These are phyloP conservation scores for Gobius niger DNA, from an alignment of 2,113 vertebrate genomes.

Conservation along the genomic window DNA sequence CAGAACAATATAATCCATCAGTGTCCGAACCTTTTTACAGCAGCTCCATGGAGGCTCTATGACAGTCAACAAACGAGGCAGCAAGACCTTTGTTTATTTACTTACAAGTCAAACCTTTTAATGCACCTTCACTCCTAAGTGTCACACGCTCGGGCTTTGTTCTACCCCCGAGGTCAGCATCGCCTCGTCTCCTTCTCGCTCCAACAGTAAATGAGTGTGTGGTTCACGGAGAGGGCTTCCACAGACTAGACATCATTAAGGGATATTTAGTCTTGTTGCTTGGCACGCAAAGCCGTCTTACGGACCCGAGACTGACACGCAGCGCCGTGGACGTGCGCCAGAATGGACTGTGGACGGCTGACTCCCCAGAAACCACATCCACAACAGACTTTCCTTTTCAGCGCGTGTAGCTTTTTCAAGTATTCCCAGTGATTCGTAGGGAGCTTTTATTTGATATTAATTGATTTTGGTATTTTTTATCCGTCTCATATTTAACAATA, in stretches of 20 bases:
- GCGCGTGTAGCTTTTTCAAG: background rate
- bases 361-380: slow-evolving; percentile 14
- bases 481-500: background rate
- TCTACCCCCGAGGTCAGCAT: slow-evolving; percentile 16
- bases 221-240: slow-evolving; percentile 36
- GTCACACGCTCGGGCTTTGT: slow-evolving; percentile 16
- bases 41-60: slow-evolving; percentile 11
- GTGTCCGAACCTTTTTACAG: slow-evolving; percentile 26
- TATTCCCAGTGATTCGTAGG: slow-evolving; percentile 9
- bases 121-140: slow-evolving; percentile 8
- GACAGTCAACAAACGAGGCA: slow-evolving; percentile 22
- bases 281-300: slow-evolving; percentile 37
- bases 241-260: slow-evolving; percentile 51
- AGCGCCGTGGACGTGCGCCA: slow-evolving; percentile 32
- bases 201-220: slow-evolving; percentile 28
- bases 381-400: slow-evolving; percentile 13
- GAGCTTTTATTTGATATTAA: background rate
- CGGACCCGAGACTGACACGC: slow-evolving; percentile 35
- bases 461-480: background rate
- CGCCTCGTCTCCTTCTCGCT: slow-evolving; percentile 12
- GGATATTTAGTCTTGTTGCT: slow-evolving; percentile 44
- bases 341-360: slow-evolving; percentile 25
- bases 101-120: too few species aligned
- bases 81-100: slow-evolving; percentile 1
- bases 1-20: slow-evolving; percentile 49